phyloP scores from a whole-genome alignment of 2,113 vertebrate species.

The Caracal caracal region DNA sequence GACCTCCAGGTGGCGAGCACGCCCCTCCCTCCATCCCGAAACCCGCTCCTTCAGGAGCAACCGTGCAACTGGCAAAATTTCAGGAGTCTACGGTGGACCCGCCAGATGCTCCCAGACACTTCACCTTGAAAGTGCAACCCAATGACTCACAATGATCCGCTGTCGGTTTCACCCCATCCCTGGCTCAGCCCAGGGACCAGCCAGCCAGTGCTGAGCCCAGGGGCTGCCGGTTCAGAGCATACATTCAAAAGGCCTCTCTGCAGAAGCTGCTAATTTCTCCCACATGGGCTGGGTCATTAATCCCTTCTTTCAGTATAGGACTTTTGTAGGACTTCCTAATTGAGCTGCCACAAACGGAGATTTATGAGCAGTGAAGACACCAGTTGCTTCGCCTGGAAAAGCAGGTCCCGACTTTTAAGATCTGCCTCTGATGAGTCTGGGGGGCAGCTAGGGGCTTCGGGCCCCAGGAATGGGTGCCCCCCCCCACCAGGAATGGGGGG shows the following conservation, averaged over 20 bases:
- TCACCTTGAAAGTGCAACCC: background rate
- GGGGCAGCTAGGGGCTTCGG: background rate
- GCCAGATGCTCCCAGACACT: background rate
- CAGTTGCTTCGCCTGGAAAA: background rate
- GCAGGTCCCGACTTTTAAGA: background rate
- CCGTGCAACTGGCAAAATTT: background rate
- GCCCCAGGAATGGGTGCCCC: background rate
- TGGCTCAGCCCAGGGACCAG: constrained; percentile 19
- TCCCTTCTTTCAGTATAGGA: constrained; percentile 69
- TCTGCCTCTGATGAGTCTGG: constrained; percentile 1
- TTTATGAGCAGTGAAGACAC: constrained; percentile 60
- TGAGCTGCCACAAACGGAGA: constrained; percentile 74
- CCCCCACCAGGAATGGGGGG: background rate
- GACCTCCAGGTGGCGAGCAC: background rate
- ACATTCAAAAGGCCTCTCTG: constrained; percentile 65
- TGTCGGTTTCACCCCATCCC: background rate
- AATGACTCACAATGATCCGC: background rate
- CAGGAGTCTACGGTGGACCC: background rate
- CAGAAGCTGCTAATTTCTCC: constrained; percentile 81
- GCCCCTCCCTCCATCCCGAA: background rate
- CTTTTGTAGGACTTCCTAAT: constrained; percentile 76
- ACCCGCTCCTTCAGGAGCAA: background rate
- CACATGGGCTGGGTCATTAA: constrained; percentile 71
- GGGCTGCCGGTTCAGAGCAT: constrained; percentile 54
- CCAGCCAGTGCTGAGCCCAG: constrained; percentile 36